Evolutionary conservation across 2,888 invertebrate genomes (phyloP).

Genomic region (Philereme vetulata): DNA sequence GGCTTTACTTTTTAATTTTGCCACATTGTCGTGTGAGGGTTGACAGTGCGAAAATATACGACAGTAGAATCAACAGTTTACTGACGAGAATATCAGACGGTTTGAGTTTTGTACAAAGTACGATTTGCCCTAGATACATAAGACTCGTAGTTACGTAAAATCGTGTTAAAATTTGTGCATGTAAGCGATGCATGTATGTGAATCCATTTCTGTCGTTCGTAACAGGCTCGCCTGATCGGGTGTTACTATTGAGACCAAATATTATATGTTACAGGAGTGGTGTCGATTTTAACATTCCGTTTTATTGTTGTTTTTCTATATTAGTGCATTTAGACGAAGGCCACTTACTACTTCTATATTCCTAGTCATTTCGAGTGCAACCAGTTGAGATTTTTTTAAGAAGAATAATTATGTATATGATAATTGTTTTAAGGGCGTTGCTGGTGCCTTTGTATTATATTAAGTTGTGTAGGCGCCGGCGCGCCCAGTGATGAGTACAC

Average conservation of each 20-base stretch:
- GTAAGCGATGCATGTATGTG: conserved; percentile 73
- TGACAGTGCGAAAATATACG: conserved; percentile 56
- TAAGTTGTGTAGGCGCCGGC: conserved; percentile 59
- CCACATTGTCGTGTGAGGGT: conserved; percentile 66
- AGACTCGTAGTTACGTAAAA: conserved; percentile 78
- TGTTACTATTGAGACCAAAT: conserved; percentile 83
- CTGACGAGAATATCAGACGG: conserved; percentile 68
- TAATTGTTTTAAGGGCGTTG: conserved; percentile 47
- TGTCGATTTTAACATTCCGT: conserved; percentile 84
- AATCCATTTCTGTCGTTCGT: conserved; percentile 70
- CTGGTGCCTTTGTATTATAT: conserved; percentile 73
- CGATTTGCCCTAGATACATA: conserved; percentile 82
- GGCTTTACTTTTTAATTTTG: conserved; percentile 66
- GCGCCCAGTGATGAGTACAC: conserved; percentile 42
- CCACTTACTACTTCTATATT: conserved; percentile 79
- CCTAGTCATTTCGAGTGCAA: conserved; percentile 84
- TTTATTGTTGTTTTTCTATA: conserved; percentile 58
- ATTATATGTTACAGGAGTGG: conserved; percentile 82
- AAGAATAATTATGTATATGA: conserved; percentile 68
- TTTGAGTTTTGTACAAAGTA: conserved; percentile 83
- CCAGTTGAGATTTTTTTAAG: conserved; percentile 80
- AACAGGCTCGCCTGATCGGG: conserved; percentile 67
- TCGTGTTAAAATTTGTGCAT: conserved; percentile 72
- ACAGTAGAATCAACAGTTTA: conserved; percentile 64
- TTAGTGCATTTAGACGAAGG: conserved; percentile 75